Conservation (phyloP, 2,888 invertebrate genomes). For the Heliconius ethilla region DNA sequence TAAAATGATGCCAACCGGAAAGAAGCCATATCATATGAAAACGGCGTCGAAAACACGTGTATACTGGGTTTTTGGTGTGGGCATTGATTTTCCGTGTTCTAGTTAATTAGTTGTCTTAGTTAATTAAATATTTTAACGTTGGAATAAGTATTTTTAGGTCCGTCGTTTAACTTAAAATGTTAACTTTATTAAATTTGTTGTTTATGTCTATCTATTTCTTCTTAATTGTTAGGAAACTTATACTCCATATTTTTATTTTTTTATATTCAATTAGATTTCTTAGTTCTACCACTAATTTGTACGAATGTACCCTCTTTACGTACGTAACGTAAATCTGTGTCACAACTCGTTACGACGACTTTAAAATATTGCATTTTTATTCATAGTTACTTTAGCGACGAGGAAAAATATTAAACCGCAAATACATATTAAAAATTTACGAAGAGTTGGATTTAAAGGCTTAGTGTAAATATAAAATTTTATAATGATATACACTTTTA, state of each 20-base stretch:
- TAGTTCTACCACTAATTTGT: too few species aligned
- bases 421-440: not conserved
- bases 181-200: too few species aligned
- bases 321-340: slow-evolving; percentile 20
- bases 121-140: not conserved
- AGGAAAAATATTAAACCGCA: slow-evolving; percentile 7
- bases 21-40: slow-evolving; percentile 24
- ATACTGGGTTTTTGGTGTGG: not conserved
- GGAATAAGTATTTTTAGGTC: not conserved
- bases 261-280: too few species aligned
- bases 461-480: too few species aligned
- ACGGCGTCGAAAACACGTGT: not conserved
- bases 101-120: too few species aligned
- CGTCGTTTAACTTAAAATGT: not conserved
- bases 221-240: too few species aligned
- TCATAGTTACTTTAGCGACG: not conserved
- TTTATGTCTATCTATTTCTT: too few species aligned
- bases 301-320: not conserved
- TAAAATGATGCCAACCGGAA: slow-evolving; percentile 24
- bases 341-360: not conserved
- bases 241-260: too few species aligned
- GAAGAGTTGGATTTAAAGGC: not conserved
- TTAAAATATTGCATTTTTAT: slow-evolving; percentile 24
- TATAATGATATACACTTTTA: not conserved
- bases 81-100: slow-evolving; percentile 9